Evolutionary conservation across 2,797 vertebrate species (phyloP).

Genomic region (Rhynchotus rufescens): DNA sequence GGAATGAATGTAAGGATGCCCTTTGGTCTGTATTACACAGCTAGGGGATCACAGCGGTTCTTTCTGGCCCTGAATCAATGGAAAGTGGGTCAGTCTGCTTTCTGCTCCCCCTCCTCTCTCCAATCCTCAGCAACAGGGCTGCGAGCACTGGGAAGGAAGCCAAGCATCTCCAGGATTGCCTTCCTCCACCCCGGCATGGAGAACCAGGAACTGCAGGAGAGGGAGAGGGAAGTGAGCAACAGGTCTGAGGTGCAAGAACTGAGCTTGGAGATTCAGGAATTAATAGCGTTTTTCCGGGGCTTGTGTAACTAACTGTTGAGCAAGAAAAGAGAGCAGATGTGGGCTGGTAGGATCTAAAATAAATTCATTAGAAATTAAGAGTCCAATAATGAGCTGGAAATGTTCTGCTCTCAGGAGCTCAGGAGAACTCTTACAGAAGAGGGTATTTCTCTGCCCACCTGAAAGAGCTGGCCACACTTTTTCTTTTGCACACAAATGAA

Average conservation of each 20-base stretch:
- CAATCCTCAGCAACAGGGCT: neutral
- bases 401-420: neutral
- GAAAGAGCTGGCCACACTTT: neutral
- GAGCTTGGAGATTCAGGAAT: constrained; percentile 31
- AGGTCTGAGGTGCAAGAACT: neutral
- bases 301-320: constrained; percentile 27
- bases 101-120: neutral
- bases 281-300: neutral
- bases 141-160: neutral
- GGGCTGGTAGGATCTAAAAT: constrained; percentile 1
- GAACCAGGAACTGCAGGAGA: neutral
- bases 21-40: neutral
- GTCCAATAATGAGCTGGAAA: constrained; percentile 20
- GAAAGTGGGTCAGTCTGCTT: neutral
- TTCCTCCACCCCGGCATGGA: neutral
- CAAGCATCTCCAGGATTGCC: neutral
- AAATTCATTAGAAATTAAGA: constrained; percentile 28
- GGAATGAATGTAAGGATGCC: neutral
- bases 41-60: neutral
- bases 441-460: neutral
- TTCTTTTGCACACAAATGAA: neutral
- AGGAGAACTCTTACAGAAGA: neutral
- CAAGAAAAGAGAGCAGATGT: constrained; percentile 38
- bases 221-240: neutral
- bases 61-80: neutral